Evolutionary conservation across 2,797 vertebrate genomes (phyloP).

Genomic region (Liasis olivaceus): DNA sequence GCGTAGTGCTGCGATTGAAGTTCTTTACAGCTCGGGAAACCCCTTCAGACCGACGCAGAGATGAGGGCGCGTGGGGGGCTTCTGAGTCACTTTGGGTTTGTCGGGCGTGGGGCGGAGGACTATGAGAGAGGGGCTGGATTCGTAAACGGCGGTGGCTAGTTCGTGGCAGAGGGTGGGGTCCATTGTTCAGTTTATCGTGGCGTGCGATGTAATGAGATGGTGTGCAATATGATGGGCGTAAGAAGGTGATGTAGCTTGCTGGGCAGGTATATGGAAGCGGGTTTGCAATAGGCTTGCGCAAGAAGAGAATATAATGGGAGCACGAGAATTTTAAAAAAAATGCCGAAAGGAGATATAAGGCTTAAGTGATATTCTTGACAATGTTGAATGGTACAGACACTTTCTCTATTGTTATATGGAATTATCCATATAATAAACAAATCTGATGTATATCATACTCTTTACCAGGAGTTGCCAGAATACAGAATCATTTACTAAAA

Average conservation of each 20-base stretch:
- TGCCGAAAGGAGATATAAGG: not conserved
- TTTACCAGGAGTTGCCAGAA: not conserved
- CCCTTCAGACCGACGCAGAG: too few relatives aligned
- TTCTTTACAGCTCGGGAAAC: accelerated
- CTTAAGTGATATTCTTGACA: not conserved
- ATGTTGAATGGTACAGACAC: not conserved
- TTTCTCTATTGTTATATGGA: not conserved
- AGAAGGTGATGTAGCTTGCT: not conserved
- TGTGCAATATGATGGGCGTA: not conserved
- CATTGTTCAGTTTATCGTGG: not conserved
- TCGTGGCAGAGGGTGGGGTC: not conserved
- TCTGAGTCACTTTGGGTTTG: not conserved
- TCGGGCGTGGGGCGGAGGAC: not conserved
- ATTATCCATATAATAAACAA: not conserved
- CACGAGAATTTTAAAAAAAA: not conserved
- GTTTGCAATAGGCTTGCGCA: not conserved
- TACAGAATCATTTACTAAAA: not conserved
- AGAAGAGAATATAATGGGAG: not conserved
- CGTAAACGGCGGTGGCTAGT: not conserved
- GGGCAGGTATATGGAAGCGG: not conserved
- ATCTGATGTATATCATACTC: not conserved
- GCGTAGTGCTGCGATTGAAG: not conserved
- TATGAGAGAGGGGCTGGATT: not conserved
- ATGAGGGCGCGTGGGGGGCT: accelerated
- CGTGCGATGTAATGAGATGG: too few relatives aligned